Evolutionary conservation across 2,888 invertebrate species (phyloP), one percentile per base, ranked within the genome.

Genomic region (Pterostichus madidus): DNA sequence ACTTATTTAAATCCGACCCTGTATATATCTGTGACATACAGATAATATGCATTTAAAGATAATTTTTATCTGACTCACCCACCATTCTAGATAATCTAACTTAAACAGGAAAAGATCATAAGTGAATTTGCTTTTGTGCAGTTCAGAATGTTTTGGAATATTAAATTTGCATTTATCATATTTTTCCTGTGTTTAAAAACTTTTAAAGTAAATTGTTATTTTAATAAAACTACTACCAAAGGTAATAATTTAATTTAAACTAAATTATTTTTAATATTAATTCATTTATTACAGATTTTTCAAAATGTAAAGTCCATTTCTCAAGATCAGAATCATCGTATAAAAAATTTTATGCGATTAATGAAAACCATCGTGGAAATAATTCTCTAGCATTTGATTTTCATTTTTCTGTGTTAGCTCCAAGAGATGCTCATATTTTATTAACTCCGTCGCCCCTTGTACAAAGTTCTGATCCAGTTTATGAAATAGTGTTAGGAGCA

Each of bases 401-500:
- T 89, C 94, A 94, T 86, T 91, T 95, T 78, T 93, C 93, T 0
- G 93, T 95, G 32, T 89, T 94, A 85, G 93, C 93, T 0, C 88
- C 91, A 0, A 94, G 93, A 87, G 94, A 95, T 87, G 95, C 94
- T 0, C 95, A 95, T 86, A 93, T 95, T 61, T 88, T 95, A 24
- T 88, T 95, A 7, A 92, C 94, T 0, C 90, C 93, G 0, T 90
- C 90, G 0, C 87, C 90, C 0, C 87, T 86, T 5, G 92, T 93
- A 0, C 87, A 89, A 0, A 84, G 86, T 1, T 85, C 83, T 0
- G 93, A 93, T 86, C 91, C 92, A 0, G 94, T 94, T 0, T 95
- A 95, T 88, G 95, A 95, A 90, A 93, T 95, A 64, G 95, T 94
- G 78, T 91, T 95, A 31, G 95, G 95, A 8, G 95, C 94, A 7